Evolutionary conservation across 37 sponge, comb jelly and placozoan genomes (phyloP), one percentile per base, ranked within the genome.

Genomic region (Theonella swinhoei): DNA sequence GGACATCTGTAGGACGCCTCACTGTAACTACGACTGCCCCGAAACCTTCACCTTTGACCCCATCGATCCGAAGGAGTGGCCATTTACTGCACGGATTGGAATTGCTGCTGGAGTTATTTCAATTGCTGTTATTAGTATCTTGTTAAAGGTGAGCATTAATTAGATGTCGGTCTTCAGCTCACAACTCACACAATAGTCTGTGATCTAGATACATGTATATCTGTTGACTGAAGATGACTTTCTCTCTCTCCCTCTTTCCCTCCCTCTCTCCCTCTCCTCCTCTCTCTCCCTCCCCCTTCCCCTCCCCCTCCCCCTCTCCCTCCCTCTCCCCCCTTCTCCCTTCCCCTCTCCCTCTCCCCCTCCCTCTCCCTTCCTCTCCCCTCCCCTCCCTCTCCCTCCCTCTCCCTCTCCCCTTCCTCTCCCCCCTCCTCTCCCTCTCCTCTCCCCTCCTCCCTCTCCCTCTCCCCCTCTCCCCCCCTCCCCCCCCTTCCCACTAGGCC

Each of bases 1-100:
- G n/a, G 86, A 85, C 3, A 47, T 47, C 22, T 85, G 87, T 41
- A 61, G 34, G 30, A 68, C 78, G n/a, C 79, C 79, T 24, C 87
- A 79, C 37, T 87, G 81, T 35, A 87, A 87, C 37, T 33, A 39
- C 30, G 28, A 29, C 42, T 79, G 87, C 32, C 87, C 80, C 29
- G 81, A 87, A 24, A n/a, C 7, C 7, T 66, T 29, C 31, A 29
- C 19, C n/a, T 38, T 71, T 33, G 36, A 47, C 54, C 54, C 54
- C 54, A 17, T 47, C 11, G 11, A 14, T 17, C 54, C 54, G 11
- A 47, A 47, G 54, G 54, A 47, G 54, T 47, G 54, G 54, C 54
- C 54, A 47, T 47, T 47, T 7, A 14, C 14, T 7, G 54, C 54
- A 7, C 7, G 54, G 14, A 14, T 47, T 47, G 54, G 11, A 47